These are phyloP conservation scores for Trichogramma evanescens DNA, from an alignment of 2,888 invertebrate species.

Conservation along the genomic window DNA sequence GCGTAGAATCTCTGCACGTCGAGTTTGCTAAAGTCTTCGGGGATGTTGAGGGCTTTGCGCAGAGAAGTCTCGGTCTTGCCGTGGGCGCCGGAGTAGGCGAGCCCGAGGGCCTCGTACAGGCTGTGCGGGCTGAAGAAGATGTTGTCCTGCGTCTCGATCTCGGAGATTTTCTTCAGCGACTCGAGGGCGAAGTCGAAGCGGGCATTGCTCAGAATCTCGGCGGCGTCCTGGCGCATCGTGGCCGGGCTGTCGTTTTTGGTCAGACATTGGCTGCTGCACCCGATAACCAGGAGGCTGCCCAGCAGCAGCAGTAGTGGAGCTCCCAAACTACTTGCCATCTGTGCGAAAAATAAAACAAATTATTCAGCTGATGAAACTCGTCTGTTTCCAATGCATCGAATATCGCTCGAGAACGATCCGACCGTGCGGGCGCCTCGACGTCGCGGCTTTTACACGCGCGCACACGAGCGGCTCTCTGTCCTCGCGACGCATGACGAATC, in stretches of 20 bases:
- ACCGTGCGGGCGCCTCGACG: too few species aligned
- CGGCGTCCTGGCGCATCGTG: slow-evolving; percentile 35
- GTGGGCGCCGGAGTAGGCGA: slow-evolving; percentile 72
- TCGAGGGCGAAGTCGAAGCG: slow-evolving; percentile 65
- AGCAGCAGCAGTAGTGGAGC: slow-evolving; percentile 24
- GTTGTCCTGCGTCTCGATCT: slow-evolving; percentile 63
- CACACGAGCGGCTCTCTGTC: too few species aligned
- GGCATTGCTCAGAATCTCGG: slow-evolving; percentile 52
- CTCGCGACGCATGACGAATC: too few species aligned
- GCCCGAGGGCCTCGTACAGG: slow-evolving; percentile 69
- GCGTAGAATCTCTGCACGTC: slow-evolving; percentile 68
- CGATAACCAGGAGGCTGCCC: slow-evolving; percentile 12
- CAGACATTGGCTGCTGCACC: slow-evolving; percentile 46
- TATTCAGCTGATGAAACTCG: too few species aligned
- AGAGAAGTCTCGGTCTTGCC: slow-evolving; percentile 63
- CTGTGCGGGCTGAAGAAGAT: slow-evolving; percentile 85
- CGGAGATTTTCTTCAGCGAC: slow-evolving; percentile 61
- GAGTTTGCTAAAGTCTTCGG: slow-evolving; percentile 58
- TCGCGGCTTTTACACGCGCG: too few species aligned
- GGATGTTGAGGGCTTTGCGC: slow-evolving; percentile 57
- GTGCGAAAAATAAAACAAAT: neutral
- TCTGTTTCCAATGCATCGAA: too few species aligned
- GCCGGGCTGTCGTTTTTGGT: slow-evolving; percentile 45
- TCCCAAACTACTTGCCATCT: slow-evolving; percentile 18
- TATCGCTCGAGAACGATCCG: too few species aligned